Conservation (phyloP, 2,888 invertebrate species). For the Baccha elongata region DNA sequence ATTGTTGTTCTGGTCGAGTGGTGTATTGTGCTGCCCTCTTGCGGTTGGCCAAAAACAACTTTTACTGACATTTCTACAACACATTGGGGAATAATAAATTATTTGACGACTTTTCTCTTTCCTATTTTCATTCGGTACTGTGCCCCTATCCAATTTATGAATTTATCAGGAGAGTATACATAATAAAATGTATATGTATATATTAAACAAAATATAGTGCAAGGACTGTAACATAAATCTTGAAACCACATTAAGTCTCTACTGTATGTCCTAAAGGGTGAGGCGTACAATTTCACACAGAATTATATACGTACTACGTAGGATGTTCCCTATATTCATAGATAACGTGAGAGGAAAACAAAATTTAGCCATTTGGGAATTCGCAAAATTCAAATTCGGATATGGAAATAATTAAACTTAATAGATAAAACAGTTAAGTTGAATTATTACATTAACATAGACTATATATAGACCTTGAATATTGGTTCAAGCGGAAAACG, state of each 20-base stretch:
- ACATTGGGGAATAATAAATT: slow-evolving; percentile 73
- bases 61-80: slow-evolving; percentile 73
- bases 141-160: slow-evolving; percentile 52
- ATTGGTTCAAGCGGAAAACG: slow-evolving; percentile 15
- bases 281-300: slow-evolving; percentile 16
- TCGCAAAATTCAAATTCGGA: slow-evolving; percentile 66
- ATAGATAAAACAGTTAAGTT: slow-evolving; percentile 51
- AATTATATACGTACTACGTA: slow-evolving; percentile 14
- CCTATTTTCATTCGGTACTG: slow-evolving; percentile 40
- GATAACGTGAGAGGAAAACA: slow-evolving; percentile 47
- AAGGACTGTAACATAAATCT: slow-evolving; percentile 73
- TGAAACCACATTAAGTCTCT: slow-evolving; percentile 64
- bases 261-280: slow-evolving; percentile 47
- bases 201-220: slow-evolving; percentile 70
- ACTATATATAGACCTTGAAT: slow-evolving; percentile 24
- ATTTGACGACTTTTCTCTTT: slow-evolving; percentile 68
- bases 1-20: slow-evolving; percentile 49
- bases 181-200: slow-evolving; percentile 31
- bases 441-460: slow-evolving; percentile 29
- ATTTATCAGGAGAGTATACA: slow-evolving; percentile 60
- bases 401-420: slow-evolving; percentile 50
- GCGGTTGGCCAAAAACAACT: slow-evolving; percentile 72
- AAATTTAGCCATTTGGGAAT: slow-evolving; percentile 68
- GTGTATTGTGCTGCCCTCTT: slow-evolving; percentile 49
- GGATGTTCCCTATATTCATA: slow-evolving; percentile 4